phyloP scores from a whole-genome alignment of 2,113 vertebrate genomes.

The Pollimyrus isidori region DNA sequence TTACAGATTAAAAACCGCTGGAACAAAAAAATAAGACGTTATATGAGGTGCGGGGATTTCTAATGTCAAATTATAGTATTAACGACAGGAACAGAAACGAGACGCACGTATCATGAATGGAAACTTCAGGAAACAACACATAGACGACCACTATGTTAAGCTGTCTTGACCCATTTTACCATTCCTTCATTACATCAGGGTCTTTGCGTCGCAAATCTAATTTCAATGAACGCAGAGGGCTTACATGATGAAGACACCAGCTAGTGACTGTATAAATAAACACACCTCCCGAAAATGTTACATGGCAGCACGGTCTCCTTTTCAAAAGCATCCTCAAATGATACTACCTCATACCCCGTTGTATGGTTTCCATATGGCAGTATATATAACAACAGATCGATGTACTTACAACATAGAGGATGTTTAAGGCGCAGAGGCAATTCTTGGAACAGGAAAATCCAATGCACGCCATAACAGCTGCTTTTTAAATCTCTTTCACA shows the following conservation, averaged over 20 bases:
- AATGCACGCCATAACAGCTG: slow-evolving; percentile 49
- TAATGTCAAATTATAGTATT: neutral
- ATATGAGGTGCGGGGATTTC: neutral
- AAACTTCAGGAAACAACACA: neutral
- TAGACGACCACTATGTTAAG: neutral
- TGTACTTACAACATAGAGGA: slow-evolving; percentile 64
- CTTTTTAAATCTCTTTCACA: neutral
- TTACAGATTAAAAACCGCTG: neutral
- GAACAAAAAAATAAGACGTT: neutral
- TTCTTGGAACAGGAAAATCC: slow-evolving; percentile 65
- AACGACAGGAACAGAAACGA: neutral
- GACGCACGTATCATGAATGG: neutral
- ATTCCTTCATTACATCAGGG: neutral
- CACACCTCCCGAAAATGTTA: neutral
- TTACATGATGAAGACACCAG: neutral
- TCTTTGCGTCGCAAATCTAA: neutral
- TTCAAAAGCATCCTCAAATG: neutral
- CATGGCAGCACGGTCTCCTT: neutral
- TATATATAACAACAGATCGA: neutral
- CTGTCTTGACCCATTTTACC: neutral
- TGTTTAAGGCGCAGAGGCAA: slow-evolving; percentile 59
- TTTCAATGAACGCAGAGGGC: neutral
- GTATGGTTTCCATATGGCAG: slow-evolving; percentile 41
- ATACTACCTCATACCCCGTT: neutral
- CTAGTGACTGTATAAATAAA: neutral